Base-by-base conservation (phyloP, 2,113 vertebrate genomes). In the Galeopterus variegatus region DNA sequence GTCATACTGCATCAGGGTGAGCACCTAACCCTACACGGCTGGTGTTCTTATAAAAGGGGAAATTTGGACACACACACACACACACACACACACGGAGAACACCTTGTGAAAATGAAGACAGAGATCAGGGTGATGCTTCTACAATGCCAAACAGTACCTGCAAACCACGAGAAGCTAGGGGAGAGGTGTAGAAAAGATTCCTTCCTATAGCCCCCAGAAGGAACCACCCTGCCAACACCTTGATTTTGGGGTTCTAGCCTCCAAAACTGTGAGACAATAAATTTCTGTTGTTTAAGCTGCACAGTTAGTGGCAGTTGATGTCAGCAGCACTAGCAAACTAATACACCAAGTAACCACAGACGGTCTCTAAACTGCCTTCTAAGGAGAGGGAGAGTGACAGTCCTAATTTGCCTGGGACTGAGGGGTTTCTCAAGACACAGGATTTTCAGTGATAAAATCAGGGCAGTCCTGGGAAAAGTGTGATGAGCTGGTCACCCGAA, bases 381-480 rank as follows among this genome's bases (percentile, higher is more conserved):
- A 62, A 41, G 50, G 52, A 36, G 33, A 72, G 2, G 2, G n/a
- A 52, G 86, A 24, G 41, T 41, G 41, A 21, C 9, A 4, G 0
- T 77, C 24, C 5, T 50, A 19, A 72, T 52, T 31, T 85, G 24
- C 79, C 64, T 31, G 31, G 21, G 24, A 60, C 8, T 15, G 8
- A 45, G 12, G 50, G 33, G 4, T 73, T 76, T 93, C 65, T 52
- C 19, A 19, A 65, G 31, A 56, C 45, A 87, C 18, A 9, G 56
- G 62, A 24, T 33, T 93, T 90, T 90, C 8, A 19, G 7, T 75
- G 65, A 31, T 94, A 90, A 75, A 64, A 64, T 48, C 36, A 33
- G 11, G 6, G 52, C 69, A 65, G 31, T 75, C n/a, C 19, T 85
- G 31, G n/a, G n/a, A 36, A 91, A 93, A 70, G 3, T 24, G 50